These are phyloP conservation scores for Sarcophaga peregrina DNA, from an alignment of 1,140 invertebrate species.

Conservation along the genomic window DNA sequence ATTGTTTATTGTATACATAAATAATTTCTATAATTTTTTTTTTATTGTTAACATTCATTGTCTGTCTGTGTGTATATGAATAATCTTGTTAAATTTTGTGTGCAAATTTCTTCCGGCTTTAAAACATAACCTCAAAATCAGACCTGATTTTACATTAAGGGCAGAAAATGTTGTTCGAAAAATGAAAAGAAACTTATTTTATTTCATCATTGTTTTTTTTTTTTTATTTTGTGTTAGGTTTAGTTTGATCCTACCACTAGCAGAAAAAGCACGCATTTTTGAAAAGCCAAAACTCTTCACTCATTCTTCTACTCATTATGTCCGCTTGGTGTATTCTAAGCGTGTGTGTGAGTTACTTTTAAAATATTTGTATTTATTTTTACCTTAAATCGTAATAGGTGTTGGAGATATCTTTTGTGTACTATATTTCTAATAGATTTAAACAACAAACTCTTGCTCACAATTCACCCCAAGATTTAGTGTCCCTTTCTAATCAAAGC, in stretches of 20 bases:
- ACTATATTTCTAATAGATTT: no score
- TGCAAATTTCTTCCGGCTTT: constrained; percentile 32
- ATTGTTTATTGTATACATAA: constrained; percentile 15
- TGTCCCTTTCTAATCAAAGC: no score
- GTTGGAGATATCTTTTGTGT: no score
- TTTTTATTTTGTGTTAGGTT: not conserved
- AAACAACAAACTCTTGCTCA: no score
- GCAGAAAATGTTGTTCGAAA: constrained; percentile 18
- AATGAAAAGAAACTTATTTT: not conserved
- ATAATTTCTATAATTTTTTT: constrained; percentile 22
- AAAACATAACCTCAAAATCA: constrained; percentile 31
- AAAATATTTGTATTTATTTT: not conserved
- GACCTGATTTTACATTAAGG: not conserved
- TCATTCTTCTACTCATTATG: not conserved
- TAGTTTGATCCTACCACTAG: not conserved
- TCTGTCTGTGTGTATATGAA: no score
- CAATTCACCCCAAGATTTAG: no score
- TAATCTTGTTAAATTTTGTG: not conserved
- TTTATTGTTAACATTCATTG: not conserved
- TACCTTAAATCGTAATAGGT: no score
- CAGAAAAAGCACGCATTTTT: constrained; percentile 25
- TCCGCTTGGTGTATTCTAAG: not conserved
- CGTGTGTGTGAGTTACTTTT: not conserved
- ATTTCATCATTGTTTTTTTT: not conserved
- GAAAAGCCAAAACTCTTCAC: constrained; percentile 6